A percentile compares a stretch with the other conserved stretches of the same genome.
phyloP scores from a whole-genome alignment of 2,888 invertebrate genomes.

The Noctua pronuba region DNA sequence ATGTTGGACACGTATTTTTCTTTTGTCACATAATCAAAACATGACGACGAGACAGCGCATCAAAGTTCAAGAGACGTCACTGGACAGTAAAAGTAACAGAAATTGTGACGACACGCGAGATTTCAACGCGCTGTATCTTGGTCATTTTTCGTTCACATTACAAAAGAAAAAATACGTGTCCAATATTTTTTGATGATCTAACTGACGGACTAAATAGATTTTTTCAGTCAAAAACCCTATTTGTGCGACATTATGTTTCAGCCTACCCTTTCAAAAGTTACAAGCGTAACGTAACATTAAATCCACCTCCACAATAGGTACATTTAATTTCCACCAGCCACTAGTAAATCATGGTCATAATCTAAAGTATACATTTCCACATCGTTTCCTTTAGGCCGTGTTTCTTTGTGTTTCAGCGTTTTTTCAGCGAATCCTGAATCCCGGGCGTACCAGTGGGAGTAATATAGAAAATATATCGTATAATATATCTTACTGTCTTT shows the following conservation, averaged over 20 bases:
- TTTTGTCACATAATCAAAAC: no score
- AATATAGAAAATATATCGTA: slow-evolving; percentile 59
- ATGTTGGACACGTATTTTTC: no score
- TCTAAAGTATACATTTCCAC: slow-evolving; percentile 41
- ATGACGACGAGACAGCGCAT: no score
- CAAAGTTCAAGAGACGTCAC: no score
- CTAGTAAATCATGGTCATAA: slow-evolving; percentile 45
- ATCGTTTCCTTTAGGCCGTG: slow-evolving; percentile 21
- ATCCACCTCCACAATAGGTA: slow-evolving; percentile 11
- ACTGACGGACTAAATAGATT: no score
- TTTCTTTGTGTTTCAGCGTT: slow-evolving; percentile 34
- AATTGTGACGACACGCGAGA: no score
- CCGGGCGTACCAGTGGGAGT: slow-evolving; percentile 51
- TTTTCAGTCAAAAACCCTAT: no score
- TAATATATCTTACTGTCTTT: slow-evolving; percentile 50
- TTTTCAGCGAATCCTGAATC: slow-evolving; percentile 43
- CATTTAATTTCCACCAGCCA: slow-evolving; percentile 39
- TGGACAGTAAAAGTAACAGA: no score
- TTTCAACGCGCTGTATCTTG: no score
- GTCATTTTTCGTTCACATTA: no score
- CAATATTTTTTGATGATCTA: no score
- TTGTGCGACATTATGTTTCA: background rate
- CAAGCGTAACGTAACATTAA: slow-evolving; percentile 2
- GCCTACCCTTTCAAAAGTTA: background rate
- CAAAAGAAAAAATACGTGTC: no score